Evolutionary conservation across 2,888 invertebrate species (phyloP), one percentile per base, ranked within the genome.

Genomic region (Ennomos quercinarius): DNA sequence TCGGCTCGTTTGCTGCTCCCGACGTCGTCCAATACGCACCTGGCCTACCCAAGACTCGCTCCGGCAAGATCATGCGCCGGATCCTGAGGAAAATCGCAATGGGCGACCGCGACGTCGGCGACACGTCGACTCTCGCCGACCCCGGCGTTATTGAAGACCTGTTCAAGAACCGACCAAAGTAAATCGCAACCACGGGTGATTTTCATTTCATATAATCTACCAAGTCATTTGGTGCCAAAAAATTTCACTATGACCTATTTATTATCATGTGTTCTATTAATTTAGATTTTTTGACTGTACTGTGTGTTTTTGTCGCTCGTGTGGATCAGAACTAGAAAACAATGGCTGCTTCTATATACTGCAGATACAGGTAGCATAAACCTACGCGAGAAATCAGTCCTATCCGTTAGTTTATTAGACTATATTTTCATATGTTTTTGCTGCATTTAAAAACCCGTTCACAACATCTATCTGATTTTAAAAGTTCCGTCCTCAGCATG

Each of bases 41-140:
- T 0, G 97, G 96, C 0, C 92, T 99, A 65, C 99, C 99, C 0
- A 99, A 99, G 89, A 99, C 99, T 0, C 94, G 99, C 47, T 99
- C 99, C 0, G 99, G 99, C 1, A 99, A 99, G 91, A 99, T 99
- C 63, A 99, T 99, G 98, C 94, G 99, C 62, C 94, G 99, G 66
- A 96, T 99, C 59, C 92, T 99, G 63, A 94, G 99, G 65, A 98
- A 99, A 90, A 96, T 99, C 10, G 99, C 99, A 0, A 89, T 96
- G 2, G 97, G 97, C 40, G 98, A 99, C 80, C 93, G 90, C 46
- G 95, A 98, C 70, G 95, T 99, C 41, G 99, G 99, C 4, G 99
- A 99, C 87, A 95, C 95, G 1, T 97, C 98, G 45, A 99, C 99
- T 0, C 91, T 99, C 70, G 98, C 99, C 35, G 99, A 99, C 78